Base-by-base conservation (phyloP, 2,797 vertebrate species). In the Avahi laniger region DNA sequence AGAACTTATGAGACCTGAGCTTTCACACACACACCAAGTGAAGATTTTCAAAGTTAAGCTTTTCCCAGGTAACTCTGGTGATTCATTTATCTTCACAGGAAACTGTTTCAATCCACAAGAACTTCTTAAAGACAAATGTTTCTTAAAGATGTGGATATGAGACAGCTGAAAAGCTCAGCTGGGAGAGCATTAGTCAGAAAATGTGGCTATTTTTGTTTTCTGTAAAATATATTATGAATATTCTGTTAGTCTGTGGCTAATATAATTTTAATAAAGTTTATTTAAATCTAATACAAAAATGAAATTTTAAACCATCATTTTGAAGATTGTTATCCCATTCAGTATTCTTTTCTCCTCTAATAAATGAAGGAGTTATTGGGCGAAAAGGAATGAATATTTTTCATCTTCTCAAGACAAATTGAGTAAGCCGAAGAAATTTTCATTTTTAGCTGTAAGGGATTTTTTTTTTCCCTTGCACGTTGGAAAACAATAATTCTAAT, bases 241-340 rank as follows among this genome's bases (percentile, higher is more conserved):
- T 97, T 97, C 97, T 97, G 48, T 97, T 98, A 98, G 98, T 98
- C 98, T 99, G 98, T 99, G 99, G 99, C 99, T 99, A 99, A 99
- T 98, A 97, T 97, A 97, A 98, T 97, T 98, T 99, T 98, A 98
- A 99, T 98, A 98, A 98, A 99, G 98, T 98, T 98, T 98, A 98
- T 99, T 99, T 99, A 98, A 98, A 98, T 97, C 89, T 95, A 95
- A 96, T 41, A 80, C 97, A 94, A 96, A 98, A 97, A 93, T 85
- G 93, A 97, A 98, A 97, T 97, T 95, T 83, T 96, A 97, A 78
- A 86, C 67, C 46, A 4, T 91, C 61, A 63, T 96, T 96, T 85
- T 90, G 70, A 91, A 93, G 84, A 95, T 72, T 81, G 61, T 43
- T 10, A 50, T 87, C 79, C 70, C 80, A 41, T 10, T 57, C 69